These are phyloP conservation scores for Leptothorax acervorum DNA, from an alignment of 2,888 invertebrate genomes.

Conservation along the genomic window DNA sequence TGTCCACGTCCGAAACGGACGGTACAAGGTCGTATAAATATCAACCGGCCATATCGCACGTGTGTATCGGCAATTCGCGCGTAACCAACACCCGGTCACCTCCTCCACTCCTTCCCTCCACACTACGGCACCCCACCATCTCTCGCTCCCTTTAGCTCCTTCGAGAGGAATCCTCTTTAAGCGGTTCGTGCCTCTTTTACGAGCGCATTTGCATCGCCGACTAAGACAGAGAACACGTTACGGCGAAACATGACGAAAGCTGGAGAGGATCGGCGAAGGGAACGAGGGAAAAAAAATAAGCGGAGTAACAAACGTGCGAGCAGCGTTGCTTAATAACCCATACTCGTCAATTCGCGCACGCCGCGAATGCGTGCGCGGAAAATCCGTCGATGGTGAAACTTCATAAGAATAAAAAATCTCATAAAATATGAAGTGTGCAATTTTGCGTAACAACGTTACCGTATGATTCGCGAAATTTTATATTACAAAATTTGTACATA, in stretches of 20 bases:
- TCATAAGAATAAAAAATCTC: not conserved
- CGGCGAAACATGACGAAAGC: slow-evolving; percentile 59
- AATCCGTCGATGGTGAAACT: slow-evolving; percentile 45
- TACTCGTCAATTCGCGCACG: slow-evolving; percentile 70
- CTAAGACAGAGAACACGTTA: slow-evolving; percentile 63
- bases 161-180: slow-evolving; percentile 46
- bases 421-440: not conserved
- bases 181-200: slow-evolving; percentile 70
- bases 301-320: slow-evolving; percentile 77
- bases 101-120: slow-evolving; percentile 13
- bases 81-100: slow-evolving; percentile 55
- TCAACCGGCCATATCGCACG: slow-evolving; percentile 62
- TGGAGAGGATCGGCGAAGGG: slow-evolving; percentile 38
- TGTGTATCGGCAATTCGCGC: slow-evolving; percentile 67
- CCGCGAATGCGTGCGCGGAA: slow-evolving; percentile 42
- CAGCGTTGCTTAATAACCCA: slow-evolving; percentile 82
- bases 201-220: slow-evolving; percentile 76
- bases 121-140: slow-evolving; percentile 40
- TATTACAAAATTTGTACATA: not conserved
- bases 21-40: slow-evolving; percentile 78
- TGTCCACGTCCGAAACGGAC: slow-evolving; percentile 80
- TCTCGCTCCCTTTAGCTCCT: slow-evolving; percentile 62
- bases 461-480: not conserved
- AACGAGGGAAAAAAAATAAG: slow-evolving; percentile 52
- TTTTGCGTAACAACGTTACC: slow-evolving; percentile 11